Conservation (phyloP, 2,113 vertebrate species). For the Rousettus leschenaultii region DNA sequence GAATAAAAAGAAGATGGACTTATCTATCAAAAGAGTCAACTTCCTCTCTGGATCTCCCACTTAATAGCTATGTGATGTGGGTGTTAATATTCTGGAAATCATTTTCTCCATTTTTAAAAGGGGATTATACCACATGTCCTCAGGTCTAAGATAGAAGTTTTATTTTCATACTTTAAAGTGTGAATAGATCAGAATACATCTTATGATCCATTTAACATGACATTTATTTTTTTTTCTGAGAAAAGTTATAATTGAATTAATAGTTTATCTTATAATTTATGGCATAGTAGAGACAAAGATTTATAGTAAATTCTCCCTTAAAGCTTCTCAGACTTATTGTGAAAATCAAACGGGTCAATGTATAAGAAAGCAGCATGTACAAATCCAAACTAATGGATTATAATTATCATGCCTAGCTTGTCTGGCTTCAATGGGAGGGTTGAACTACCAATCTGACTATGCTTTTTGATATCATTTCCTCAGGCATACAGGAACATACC, state of each 20-base stretch:
- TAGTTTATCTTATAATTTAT: conserved; percentile 24
- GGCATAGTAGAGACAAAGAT: background rate
- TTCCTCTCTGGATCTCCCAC: background rate
- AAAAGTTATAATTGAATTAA: conserved; percentile 1
- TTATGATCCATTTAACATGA: background rate
- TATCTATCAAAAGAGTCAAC: background rate
- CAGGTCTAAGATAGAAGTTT: background rate
- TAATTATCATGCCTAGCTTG: background rate
- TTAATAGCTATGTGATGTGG: background rate
- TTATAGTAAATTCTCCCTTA: background rate
- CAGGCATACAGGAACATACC: background rate
- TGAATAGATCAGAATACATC: background rate
- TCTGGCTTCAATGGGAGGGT: background rate
- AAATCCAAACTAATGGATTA: background rate
- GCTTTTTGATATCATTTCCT: background rate
- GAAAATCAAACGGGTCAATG: background rate
- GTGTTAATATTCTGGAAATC: background rate
- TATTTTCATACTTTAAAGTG: background rate
- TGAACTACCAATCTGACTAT: background rate
- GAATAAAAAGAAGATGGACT: background rate
- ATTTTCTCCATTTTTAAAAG: background rate
- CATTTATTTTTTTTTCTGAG: background rate
- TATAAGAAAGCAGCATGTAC: background rate
- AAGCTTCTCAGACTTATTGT: background rate
- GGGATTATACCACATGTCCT: background rate